Base-by-base conservation (phyloP, 2,888 invertebrate species). In the Gandaritis pyraliata region DNA sequence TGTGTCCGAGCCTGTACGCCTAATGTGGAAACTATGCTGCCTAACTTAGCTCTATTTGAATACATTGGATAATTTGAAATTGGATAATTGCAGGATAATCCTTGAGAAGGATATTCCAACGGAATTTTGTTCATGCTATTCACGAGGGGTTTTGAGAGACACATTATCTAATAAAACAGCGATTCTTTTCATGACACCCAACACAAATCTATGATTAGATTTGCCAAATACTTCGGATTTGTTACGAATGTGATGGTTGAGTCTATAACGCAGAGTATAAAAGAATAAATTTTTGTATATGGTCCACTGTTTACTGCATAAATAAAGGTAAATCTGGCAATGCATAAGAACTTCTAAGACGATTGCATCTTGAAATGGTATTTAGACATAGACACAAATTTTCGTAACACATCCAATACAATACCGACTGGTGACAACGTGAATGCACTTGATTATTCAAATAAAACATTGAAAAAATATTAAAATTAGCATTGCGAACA, bases 401-500 rank as follows among this genome's bases (percentile, higher is more conserved):
- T 0, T 6, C 23, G 23, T 33, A 33, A 8, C 33, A 41, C 38
- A 23, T 30, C 4, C n/a, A n/a, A n/a, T n/a, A n/a, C n/a, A 0
- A 30, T 38, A 33, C 15, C 3, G 18, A 39, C 15, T n/a, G 13
- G 29, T 38, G 47, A 57, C 29, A 43, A 43, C 16, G 12, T 43
- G 29, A 23, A 47, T 47, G 16, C 12, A 38, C 29, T 13, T 47
- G 47, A 47, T 47, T 39, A 43, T 13, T 36, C 29, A 47, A 46
- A n/a, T 39, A 4, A 51, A 36, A 54, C 59, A 64, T 50, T 57
- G 54, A 61, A 65, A 68, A 69, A 54, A 63, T 63, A 63, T 58
- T 48, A 64, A 62, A 64, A 70, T 70, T 68, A 63, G 62, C 61
- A 65, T 61, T 58, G 58, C 54, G 64, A 61, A 65, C 68, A 64